These are phyloP conservation scores for Accipiter cooperii DNA, from an alignment of 2,113 vertebrate genomes.

Conservation along the genomic window DNA sequence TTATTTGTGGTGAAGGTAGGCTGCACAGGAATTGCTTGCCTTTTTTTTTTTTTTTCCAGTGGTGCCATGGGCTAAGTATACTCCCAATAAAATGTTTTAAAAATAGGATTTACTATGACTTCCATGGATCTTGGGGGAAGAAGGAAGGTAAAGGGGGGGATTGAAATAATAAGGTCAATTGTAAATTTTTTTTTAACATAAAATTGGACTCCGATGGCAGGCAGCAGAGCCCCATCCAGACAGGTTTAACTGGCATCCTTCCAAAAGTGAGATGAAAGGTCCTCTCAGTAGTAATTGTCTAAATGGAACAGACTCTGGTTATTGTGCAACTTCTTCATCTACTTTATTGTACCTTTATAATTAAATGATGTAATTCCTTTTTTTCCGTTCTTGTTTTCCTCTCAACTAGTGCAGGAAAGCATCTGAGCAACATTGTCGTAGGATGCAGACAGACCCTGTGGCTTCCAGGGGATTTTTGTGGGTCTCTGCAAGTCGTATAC, in stretches of 20 bases:
- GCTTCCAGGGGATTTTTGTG: neutral
- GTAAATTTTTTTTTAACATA: neutral
- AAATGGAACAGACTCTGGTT: conserved; percentile 35
- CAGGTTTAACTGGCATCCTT: conserved; percentile 44
- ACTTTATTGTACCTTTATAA: conserved; percentile 49
- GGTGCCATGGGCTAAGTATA: neutral
- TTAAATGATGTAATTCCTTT: conserved; percentile 30
- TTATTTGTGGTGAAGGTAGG: neutral
- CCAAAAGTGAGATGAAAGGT: neutral
- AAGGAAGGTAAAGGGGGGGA: neutral
- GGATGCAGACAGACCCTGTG: neutral
- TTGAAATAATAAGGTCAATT: neutral
- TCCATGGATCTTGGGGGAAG: neutral
- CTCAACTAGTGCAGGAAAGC: neutral
- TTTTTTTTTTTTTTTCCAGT: neutral
- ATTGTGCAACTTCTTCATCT: conserved; percentile 17
- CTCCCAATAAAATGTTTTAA: neutral
- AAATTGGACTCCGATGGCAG: conserved; percentile 6
- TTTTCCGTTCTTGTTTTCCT: neutral
- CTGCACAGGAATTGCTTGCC: neutral
- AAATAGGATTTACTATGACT: neutral
- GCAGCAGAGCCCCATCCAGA: neutral
- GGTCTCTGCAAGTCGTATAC: neutral
- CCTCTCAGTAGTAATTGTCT: conserved; percentile 23
- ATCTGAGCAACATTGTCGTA: neutral